Conservation (phyloP, 1,140 invertebrate species). For the Panagrolaimus sp. region DNA sequence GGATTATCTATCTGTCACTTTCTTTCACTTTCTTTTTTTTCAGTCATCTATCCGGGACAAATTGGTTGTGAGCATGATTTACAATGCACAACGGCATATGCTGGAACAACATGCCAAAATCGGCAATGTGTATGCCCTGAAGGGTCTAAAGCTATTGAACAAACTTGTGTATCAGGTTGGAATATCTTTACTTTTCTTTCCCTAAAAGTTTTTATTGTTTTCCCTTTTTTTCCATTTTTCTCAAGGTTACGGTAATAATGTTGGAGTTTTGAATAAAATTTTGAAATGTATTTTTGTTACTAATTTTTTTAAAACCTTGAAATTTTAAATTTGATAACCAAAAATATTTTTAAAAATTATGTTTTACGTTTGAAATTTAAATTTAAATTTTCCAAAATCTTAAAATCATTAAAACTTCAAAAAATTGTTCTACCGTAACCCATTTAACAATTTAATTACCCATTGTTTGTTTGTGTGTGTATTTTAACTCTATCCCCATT, state of each 20-base stretch:
- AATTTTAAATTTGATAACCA: too few relatives aligned
- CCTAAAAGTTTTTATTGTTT: neutral
- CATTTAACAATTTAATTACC: too few relatives aligned
- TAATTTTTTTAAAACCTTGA: too few relatives aligned
- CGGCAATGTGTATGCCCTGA: conserved; percentile 54
- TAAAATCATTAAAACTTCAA: too few relatives aligned
- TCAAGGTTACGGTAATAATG: neutral
- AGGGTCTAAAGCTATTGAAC: conserved; percentile 53
- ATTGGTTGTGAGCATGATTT: conserved; percentile 49
- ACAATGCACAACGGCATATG: conserved; percentile 53
- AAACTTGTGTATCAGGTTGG: conserved; percentile 55
- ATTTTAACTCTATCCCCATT: conserved; percentile 1
- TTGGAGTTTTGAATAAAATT: too few relatives aligned
- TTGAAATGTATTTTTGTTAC: too few relatives aligned
- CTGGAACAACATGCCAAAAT: conserved; percentile 48
- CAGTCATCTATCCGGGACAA: conserved; percentile 59
- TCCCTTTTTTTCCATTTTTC: neutral
- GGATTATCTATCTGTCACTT: neutral
- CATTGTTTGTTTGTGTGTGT: neutral
- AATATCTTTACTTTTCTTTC: conserved; percentile 10
- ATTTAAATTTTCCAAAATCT: too few relatives aligned
- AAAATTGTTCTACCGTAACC: too few relatives aligned
- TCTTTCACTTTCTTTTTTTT: conserved; percentile 26
- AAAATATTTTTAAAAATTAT: too few relatives aligned
- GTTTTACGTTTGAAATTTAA: too few relatives aligned